phyloP scores from a whole-genome alignment of 2,113 vertebrate species.

The Diadophis punctatus region DNA sequence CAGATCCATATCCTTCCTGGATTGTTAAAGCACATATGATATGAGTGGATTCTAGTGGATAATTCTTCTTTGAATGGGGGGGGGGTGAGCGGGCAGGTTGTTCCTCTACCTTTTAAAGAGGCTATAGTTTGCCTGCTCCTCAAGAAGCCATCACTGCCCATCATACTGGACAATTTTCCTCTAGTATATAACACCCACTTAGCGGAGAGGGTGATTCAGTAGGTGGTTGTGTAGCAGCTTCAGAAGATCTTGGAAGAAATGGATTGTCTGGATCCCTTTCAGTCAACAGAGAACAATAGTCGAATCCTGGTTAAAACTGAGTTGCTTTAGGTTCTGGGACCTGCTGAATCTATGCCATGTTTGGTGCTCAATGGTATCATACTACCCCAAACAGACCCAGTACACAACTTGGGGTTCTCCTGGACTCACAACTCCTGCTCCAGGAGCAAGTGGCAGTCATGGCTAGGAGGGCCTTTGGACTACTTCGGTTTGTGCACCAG shows the following conservation, averaged over 20 bases:
- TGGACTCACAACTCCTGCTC: background rate
- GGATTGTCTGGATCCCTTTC: background rate
- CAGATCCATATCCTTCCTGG: background rate
- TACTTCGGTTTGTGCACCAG: background rate
- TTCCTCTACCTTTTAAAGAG: background rate
- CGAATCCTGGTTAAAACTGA: background rate
- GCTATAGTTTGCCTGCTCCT: background rate
- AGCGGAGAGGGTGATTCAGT: background rate
- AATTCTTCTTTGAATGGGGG: background rate
- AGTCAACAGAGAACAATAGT: background rate
- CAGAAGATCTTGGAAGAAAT: background rate
- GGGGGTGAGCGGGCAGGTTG: too few relatives aligned
- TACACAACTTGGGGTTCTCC: background rate
- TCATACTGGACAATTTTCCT: background rate
- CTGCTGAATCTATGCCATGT: background rate
- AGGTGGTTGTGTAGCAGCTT: background rate
- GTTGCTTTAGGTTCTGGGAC: background rate
- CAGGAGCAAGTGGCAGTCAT: background rate
- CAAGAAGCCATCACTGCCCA: background rate
- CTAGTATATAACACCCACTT: background rate
- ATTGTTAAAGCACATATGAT: background rate
- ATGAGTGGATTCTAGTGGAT: background rate
- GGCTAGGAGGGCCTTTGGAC: background rate
- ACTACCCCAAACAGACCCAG: background rate
- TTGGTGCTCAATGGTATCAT: background rate